These are phyloP conservation scores for Sebastes miniatus DNA, from an alignment of 2,797 vertebrate species.

Conservation along the genomic window DNA sequence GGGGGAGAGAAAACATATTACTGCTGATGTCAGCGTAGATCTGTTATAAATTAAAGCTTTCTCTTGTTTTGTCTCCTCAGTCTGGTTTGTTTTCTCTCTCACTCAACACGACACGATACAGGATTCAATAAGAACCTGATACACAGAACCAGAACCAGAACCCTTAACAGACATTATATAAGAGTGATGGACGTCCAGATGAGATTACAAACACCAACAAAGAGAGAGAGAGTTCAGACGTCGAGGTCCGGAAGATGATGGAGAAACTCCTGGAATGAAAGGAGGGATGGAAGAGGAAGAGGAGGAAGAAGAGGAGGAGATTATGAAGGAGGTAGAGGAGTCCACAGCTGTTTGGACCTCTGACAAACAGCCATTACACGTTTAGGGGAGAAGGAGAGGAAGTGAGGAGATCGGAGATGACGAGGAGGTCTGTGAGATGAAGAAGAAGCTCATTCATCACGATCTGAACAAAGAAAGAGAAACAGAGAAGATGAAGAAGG, in stretches of 20 bases:
- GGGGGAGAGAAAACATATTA: neutral
- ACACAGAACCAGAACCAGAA: neutral
- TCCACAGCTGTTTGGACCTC: slow-evolving; percentile 37
- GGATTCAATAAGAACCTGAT: neutral
- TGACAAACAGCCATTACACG: slow-evolving; percentile 24
- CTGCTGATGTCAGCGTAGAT: neutral
- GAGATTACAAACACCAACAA: neutral
- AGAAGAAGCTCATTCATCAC: neutral
- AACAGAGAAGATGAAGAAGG: neutral
- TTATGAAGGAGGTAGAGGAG: neutral
- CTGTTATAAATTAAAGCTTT: neutral
- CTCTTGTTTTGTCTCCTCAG: too few species aligned
- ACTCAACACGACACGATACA: neutral
- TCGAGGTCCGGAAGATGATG: too few species aligned
- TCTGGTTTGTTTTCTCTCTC: neutral
- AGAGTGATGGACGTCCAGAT: neutral
- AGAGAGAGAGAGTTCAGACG: too few species aligned
- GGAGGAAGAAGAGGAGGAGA: neutral
- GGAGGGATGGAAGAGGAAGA: neutral
- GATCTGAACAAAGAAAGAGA: neutral
- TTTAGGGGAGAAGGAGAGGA: neutral
- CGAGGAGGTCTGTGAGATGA: neutral
- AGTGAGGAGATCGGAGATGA: neutral
- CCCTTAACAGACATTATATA: neutral
- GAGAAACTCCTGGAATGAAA: too few species aligned